These are phyloP conservation scores for Melipona beecheii DNA, from an alignment of 2,888 invertebrate species.

Conservation along the genomic window DNA sequence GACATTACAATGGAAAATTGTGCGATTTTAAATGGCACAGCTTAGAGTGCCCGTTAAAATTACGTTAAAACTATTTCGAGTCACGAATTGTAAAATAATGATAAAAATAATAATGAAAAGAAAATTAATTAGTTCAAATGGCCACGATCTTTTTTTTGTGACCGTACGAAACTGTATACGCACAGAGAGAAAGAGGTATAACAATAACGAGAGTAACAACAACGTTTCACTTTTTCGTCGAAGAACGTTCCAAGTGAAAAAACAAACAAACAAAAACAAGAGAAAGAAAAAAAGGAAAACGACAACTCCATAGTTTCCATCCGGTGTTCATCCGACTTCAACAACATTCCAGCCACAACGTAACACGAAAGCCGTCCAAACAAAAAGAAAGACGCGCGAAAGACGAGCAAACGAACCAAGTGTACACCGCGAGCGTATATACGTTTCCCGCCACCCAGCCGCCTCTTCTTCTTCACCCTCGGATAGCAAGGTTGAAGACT, in stretches of 20 bases:
- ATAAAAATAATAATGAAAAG: too few relatives aligned
- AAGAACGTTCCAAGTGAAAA: not conserved
- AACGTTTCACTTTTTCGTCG: not conserved
- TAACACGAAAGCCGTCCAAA: slow-evolving; percentile 5
- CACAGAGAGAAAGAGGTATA: not conserved
- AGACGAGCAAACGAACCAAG: slow-evolving; percentile 16
- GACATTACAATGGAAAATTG: not conserved
- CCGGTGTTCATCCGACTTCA: slow-evolving; percentile 2
- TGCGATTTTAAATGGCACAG: too few relatives aligned
- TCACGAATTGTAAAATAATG: not conserved
- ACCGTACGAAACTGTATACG: not conserved
- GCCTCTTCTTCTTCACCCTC: slow-evolving; percentile 12
- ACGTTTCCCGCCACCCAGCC: slow-evolving; percentile 30
- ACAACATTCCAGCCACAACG: slow-evolving; percentile 17
- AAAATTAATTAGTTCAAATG: not conserved
- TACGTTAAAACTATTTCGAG: not conserved
- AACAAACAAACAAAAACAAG: not conserved
- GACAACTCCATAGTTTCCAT: not conserved
- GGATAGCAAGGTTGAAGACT: slow-evolving; percentile 41
- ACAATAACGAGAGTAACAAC: not conserved
- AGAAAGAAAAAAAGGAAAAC: not conserved
- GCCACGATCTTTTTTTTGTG: not conserved
- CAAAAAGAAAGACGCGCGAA: slow-evolving; percentile 17
- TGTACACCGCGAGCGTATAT: not conserved
- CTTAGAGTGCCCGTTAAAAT: not conserved